phyloP scores from a whole-genome alignment of 2,797 vertebrate species.

The Megalops cyprinoides region DNA sequence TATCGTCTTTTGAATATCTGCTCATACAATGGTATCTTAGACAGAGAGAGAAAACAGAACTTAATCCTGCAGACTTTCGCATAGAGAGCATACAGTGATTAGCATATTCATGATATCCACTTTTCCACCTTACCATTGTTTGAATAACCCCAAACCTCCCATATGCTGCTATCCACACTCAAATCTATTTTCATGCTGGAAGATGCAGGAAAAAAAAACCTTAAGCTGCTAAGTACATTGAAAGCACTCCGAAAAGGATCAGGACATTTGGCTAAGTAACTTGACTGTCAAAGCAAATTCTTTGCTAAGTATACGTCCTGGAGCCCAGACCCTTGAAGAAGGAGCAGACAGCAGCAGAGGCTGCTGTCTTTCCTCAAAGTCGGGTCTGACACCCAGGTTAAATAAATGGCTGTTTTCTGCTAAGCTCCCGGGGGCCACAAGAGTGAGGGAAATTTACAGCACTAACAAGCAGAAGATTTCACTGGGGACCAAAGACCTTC shows the following conservation, averaged over 20 bases:
- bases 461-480: slow-evolving; percentile 66
- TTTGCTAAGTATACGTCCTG: slow-evolving; percentile 1
- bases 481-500: slow-evolving; percentile 37
- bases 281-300: slow-evolving; percentile 44
- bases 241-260: slow-evolving; percentile 30
- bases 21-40: slow-evolving; percentile 41
- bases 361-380: slow-evolving; percentile 35
- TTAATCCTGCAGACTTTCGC: slow-evolving; percentile 45
- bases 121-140: slow-evolving; percentile 42
- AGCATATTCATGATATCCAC: slow-evolving; percentile 53
- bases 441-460: slow-evolving; percentile 55
- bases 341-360: neutral
- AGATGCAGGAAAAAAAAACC: slow-evolving; percentile 20
- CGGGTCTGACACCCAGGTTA: slow-evolving; percentile 54
- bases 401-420: slow-evolving; percentile 51
- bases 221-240: slow-evolving; percentile 41
- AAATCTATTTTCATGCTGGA: slow-evolving; percentile 48
- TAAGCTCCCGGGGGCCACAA: slow-evolving; percentile 43
- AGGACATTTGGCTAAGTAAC: slow-evolving; percentile 51
- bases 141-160: slow-evolving; percentile 26
- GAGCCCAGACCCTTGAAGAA: neutral
- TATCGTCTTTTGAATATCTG: slow-evolving; percentile 37
- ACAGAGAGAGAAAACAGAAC: slow-evolving; percentile 24
- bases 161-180: slow-evolving; percentile 44
- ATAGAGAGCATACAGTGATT: slow-evolving; percentile 38